Evolutionary conservation across 2,797 vertebrate genomes (phyloP).

Genomic region (Sternarchorhynchus goeldii): DNA sequence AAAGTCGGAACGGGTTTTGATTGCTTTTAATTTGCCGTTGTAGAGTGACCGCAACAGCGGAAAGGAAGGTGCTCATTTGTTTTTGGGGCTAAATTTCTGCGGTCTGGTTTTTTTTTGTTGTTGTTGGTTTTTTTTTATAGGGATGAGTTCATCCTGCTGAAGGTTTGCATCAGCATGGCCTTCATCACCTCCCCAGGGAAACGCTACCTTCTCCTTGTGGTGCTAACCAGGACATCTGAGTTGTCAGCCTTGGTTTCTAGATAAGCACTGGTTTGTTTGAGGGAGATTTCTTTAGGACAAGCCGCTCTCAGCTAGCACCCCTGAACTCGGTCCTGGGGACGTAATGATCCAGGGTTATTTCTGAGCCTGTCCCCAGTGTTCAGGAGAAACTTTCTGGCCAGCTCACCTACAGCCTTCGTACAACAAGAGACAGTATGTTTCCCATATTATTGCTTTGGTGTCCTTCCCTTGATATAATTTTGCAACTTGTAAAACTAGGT

Average conservation of each 20-base stretch:
- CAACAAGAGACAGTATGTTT: conserved; percentile 18
- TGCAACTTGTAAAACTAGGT: conserved; percentile 17
- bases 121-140: background rate
- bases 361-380: conserved; percentile 47
- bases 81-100: conserved; percentile 33
- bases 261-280: conserved; percentile 54
- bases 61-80: conserved; percentile 37
- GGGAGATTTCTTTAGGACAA: conserved; percentile 22
- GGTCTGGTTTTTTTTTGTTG: conserved; percentile 19
- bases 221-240: conserved; percentile 46
- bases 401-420: conserved; percentile 35
- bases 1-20: conserved; percentile 2
- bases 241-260: conserved; percentile 46
- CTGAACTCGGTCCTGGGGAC: conserved; percentile 36
- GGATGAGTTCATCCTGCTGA: conserved; percentile 27
- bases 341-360: conserved; percentile 56
- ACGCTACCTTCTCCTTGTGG: conserved; percentile 45
- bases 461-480: conserved; percentile 29
- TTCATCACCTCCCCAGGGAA: conserved; percentile 44
- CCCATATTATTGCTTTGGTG: conserved; percentile 9
- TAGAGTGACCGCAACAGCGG: background rate
- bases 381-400: conserved; percentile 44
- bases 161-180: conserved; percentile 56
- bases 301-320: conserved; percentile 41
- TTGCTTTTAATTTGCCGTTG: conserved; percentile 37